A percentile compares a stretch with the other conserved stretches of the same genome.
phyloP scores from a whole-genome alignment of 2,888 invertebrate species.

The Tyria jacobaeae region DNA sequence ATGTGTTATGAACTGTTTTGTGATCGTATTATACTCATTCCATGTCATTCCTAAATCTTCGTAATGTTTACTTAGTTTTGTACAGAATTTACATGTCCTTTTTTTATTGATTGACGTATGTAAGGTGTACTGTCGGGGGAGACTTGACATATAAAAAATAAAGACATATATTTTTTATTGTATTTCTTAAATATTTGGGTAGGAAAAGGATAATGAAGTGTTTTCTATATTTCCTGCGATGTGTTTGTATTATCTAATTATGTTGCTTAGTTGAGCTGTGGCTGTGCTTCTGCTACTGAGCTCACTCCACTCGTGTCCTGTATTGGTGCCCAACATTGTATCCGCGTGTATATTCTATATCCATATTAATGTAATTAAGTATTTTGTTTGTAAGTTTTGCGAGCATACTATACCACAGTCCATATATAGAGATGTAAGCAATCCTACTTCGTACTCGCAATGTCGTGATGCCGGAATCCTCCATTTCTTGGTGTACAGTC shows the following conservation, averaged over 20 bases:
- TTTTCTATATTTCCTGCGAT: slow-evolving; percentile 21
- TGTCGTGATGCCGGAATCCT: not conserved
- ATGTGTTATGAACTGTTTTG: slow-evolving; percentile 11
- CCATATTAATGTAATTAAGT: not conserved
- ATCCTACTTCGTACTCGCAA: too few species aligned
- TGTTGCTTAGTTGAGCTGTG: slow-evolving; percentile 6
- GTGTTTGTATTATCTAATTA: slow-evolving; percentile 20
- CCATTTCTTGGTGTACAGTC: not conserved
- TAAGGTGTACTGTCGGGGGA: slow-evolving; percentile 18
- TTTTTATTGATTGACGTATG: slow-evolving; percentile 19
- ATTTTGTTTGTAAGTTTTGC: not conserved
- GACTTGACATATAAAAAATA: slow-evolving; percentile 23
- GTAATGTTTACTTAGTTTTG: slow-evolving; percentile 52
- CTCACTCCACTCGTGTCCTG: not conserved
- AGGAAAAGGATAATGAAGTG: slow-evolving; percentile 4
- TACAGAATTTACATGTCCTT: slow-evolving; percentile 43
- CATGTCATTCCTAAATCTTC: slow-evolving; percentile 62
- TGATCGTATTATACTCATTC: slow-evolving; percentile 56
- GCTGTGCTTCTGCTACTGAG: not conserved
- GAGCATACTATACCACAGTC: too few species aligned
- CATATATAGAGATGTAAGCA: too few species aligned
- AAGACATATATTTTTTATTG: slow-evolving; percentile 35
- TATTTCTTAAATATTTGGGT: slow-evolving; percentile 20
- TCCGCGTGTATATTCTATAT: not conserved
- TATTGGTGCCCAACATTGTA: not conserved